phyloP scores from a whole-genome alignment of 2,113 vertebrate genomes.

The Hippoglossus stenolepis region DNA sequence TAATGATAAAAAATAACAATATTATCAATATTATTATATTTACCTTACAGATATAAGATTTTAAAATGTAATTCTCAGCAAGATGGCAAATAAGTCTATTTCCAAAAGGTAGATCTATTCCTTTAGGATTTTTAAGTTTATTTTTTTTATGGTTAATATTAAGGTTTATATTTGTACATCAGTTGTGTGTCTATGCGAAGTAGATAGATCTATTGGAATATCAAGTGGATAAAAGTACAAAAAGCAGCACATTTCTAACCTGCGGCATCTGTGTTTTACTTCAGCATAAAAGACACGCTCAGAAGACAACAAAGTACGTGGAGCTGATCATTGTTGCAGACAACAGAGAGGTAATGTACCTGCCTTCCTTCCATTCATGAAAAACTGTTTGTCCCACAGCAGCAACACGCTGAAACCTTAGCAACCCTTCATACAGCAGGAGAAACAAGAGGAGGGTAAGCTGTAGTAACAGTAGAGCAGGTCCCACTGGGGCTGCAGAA shows the following conservation, averaged over 20 bases:
- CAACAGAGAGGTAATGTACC: constrained; percentile 92
- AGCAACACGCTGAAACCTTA: constrained; percentile 10
- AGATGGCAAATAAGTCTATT: not conserved
- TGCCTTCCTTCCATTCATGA: constrained; percentile 9
- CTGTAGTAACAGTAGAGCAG: constrained; percentile 47
- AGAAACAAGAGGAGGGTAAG: constrained; percentile 23
- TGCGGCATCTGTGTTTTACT: constrained; percentile 14
- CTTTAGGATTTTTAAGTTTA: not conserved
- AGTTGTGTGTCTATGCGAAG: not conserved
- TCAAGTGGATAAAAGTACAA: not conserved
- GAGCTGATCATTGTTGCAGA: constrained; percentile 98
- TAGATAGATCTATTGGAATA: not conserved
- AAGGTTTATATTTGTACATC: not conserved
- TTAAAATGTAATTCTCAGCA: too few species aligned
- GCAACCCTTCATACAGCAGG: not conserved
- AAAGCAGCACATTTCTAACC: constrained; percentile 3
- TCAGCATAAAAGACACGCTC: constrained; percentile 91
- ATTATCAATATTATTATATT: too few species aligned
- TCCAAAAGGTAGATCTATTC: not conserved
- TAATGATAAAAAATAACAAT: not conserved
- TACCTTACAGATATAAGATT: too few species aligned
- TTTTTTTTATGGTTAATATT: too few species aligned
- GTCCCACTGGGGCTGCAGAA: constrained; percentile 55
- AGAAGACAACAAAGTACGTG: constrained; percentile 95
- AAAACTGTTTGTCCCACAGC: constrained; percentile 11